These are phyloP conservation scores for Drosophila anomalipes DNA, from an alignment of 2,888 invertebrate species.

Conservation along the genomic window DNA sequence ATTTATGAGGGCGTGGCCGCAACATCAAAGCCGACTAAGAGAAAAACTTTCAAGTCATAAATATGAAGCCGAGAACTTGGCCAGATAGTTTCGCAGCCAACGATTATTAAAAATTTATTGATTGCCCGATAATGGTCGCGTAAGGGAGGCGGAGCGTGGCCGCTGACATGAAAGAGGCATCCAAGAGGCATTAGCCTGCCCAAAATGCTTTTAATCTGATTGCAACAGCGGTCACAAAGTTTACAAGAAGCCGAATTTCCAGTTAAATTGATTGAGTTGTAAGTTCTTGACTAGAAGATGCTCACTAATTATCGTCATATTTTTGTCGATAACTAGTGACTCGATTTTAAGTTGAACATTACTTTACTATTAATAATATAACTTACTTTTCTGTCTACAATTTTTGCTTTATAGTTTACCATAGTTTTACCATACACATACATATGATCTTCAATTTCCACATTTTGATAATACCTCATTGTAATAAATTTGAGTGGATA, in stretches of 20 bases:
- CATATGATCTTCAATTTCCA: neutral
- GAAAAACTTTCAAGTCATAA: slow-evolving; percentile 72
- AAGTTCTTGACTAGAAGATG: neutral
- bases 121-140: slow-evolving; percentile 64
- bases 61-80: slow-evolving; percentile 68
- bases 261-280: neutral
- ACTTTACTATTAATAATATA: neutral
- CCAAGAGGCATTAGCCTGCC: slow-evolving; percentile 35
- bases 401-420: neutral
- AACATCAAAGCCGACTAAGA: slow-evolving; percentile 60
- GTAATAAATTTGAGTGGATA: neutral
- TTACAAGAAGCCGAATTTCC: slow-evolving; percentile 17
- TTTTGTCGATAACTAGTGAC: neutral
- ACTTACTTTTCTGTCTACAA: neutral
- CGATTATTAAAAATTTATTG: slow-evolving; percentile 81
- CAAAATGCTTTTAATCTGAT: slow-evolving; percentile 80
- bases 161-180: slow-evolving; percentile 44
- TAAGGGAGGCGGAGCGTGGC: slow-evolving; percentile 33
- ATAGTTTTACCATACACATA: neutral
- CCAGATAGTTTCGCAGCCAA: slow-evolving; percentile 70
- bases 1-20: slow-evolving; percentile 41
- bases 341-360: neutral
- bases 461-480: neutral
- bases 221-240: slow-evolving; percentile 70
- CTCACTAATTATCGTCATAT: neutral